These are phyloP conservation scores for Anabas testudineus DNA, from an alignment of 2,797 vertebrate genomes.

Conservation along the genomic window DNA sequence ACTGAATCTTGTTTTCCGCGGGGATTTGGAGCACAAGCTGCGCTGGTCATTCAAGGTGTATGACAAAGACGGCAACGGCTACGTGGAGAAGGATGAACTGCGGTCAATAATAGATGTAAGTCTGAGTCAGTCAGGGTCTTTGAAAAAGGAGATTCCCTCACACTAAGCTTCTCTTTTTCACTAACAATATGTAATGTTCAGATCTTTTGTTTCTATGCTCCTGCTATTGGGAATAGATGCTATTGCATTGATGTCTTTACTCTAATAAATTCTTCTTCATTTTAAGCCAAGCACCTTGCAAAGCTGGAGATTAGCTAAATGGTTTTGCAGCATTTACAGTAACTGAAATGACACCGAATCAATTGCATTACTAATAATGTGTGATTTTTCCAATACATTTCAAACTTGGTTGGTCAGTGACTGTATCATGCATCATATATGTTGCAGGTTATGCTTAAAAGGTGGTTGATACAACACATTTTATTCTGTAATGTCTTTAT, in stretches of 20 bases:
- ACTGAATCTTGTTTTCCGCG: slow-evolving; percentile 81
- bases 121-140: not conserved
- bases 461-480: not conserved
- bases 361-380: too few species aligned
- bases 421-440: not conserved
- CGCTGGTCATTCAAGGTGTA: slow-evolving; percentile 86
- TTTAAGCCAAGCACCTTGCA: slow-evolving; percentile 5
- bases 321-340: not conserved
- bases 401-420: not conserved
- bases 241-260: too few species aligned
- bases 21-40: slow-evolving; percentile 81
- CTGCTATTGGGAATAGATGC: too few species aligned
- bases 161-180: not conserved
- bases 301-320: not conserved
- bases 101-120: slow-evolving; percentile 82
- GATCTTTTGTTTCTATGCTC: not conserved
- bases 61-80: slow-evolving; percentile 81
- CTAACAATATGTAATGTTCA: too few species aligned
- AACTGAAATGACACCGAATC: too few species aligned
- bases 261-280: not conserved
- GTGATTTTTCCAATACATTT: not conserved
- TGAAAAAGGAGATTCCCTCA: not conserved
- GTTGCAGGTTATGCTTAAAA: not conserved
- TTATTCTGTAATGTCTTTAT: too few species aligned
- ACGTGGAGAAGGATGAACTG: slow-evolving; percentile 76